These are phyloP conservation scores for Myocastor coypus DNA, from an alignment of 2,113 vertebrate genomes.

Conservation along the genomic window DNA sequence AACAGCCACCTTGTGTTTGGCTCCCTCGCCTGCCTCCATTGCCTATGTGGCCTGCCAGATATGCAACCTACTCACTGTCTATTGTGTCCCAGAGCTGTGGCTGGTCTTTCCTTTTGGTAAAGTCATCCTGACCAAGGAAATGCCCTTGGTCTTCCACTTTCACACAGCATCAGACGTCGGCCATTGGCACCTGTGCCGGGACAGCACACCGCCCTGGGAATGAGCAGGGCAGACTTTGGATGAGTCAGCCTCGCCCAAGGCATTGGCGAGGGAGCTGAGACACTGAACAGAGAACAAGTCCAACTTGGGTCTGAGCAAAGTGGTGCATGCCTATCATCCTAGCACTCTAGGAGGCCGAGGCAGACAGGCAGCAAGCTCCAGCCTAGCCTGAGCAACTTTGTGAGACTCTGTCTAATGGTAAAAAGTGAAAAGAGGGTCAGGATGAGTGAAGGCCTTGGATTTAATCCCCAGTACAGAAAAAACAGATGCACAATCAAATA, in stretches of 20 bases:
- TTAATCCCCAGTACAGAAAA: background rate
- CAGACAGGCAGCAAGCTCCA: background rate
- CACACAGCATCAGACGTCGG: background rate
- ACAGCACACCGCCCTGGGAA: rapidly evolving
- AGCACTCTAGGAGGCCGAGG: background rate
- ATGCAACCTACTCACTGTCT: background rate
- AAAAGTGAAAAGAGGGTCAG: background rate
- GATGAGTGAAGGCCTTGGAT: background rate
- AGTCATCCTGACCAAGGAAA: background rate
- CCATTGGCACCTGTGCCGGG: background rate
- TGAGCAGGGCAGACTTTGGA: rapidly evolving
- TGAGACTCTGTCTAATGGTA: background rate
- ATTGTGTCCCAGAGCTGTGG: background rate
- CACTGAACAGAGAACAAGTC: background rate
- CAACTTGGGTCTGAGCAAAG: background rate
- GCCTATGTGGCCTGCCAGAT: background rate
- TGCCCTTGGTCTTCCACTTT: rapidly evolving
- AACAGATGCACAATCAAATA: background rate
- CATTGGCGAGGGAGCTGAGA: background rate
- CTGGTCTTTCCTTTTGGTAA: background rate
- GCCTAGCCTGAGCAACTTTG: background rate
- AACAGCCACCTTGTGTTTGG: too few species aligned
- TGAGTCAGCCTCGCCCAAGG: background rate
- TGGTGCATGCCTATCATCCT: background rate
- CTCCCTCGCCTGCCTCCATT: background rate